A percentile compares a stretch with the other conserved stretches of the same genome.
These are phyloP conservation scores for Zaprionus vittiger DNA, from an alignment of 1,140 invertebrate genomes.

Conservation along the genomic window DNA sequence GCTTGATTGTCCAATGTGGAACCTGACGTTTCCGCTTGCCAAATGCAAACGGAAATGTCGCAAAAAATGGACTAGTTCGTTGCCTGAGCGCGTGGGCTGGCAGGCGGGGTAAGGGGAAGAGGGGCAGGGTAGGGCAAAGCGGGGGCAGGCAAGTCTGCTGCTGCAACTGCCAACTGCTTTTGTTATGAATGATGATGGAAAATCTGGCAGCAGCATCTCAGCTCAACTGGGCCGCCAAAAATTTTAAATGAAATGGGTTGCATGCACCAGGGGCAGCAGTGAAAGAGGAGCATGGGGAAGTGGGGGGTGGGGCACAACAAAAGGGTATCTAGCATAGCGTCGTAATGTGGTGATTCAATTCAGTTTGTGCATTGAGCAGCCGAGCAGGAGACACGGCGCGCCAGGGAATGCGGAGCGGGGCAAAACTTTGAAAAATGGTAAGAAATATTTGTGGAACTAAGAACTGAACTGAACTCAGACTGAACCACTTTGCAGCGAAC, in stretches of 20 bases:
- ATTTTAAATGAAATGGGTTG: slow-evolving; percentile 46
- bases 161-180: slow-evolving; percentile 81
- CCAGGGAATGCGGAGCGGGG: slow-evolving; percentile 21
- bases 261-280: slow-evolving; percentile 24
- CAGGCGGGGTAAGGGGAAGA: neutral
- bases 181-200: slow-evolving; percentile 81
- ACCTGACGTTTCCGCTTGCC: slow-evolving; percentile 78
- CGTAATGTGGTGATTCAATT: slow-evolving; percentile 73
- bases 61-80: slow-evolving; percentile 44
- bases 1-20: slow-evolving; percentile 78
- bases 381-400: neutral
- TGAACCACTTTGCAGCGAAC: neutral
- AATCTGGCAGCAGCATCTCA: slow-evolving; percentile 76
- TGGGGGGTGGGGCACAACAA: slow-evolving; percentile 19
- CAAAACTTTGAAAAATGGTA: slow-evolving; percentile 75
- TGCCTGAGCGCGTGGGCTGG: slow-evolving; percentile 6
- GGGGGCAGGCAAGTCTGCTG: slow-evolving; percentile 43
- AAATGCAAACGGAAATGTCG: slow-evolving; percentile 81
- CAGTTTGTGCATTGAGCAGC: slow-evolving; percentile 79
- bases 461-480: slow-evolving; percentile 4
- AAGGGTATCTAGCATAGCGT: slow-evolving; percentile 36
- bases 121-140: neutral
- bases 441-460: slow-evolving; percentile 48
- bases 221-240: slow-evolving; percentile 51
- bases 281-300: neutral